Conservation (phyloP, 2,113 vertebrate genomes). For the Morone chrysops region DNA sequence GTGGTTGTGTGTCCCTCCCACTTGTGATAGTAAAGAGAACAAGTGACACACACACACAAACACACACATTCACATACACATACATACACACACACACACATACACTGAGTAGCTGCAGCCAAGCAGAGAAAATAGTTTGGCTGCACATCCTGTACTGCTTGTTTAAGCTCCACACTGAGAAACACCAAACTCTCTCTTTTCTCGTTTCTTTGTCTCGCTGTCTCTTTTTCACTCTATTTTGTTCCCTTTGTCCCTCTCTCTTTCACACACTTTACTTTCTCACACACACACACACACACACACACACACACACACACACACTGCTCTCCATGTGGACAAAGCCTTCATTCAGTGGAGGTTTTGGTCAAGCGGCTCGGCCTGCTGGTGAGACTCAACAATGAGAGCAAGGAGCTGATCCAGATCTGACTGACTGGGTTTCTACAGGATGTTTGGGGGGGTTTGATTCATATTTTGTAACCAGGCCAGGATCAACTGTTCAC, state of each 20-base stretch:
- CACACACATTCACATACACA: constrained; percentile 53
- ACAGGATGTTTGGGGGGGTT: too few species aligned
- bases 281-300: constrained; percentile 32
- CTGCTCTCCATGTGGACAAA: constrained; percentile 55
- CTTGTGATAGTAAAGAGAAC: constrained; percentile 59
- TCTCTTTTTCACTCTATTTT: constrained; percentile 63
- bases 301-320: constrained; percentile 49
- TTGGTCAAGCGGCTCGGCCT: constrained; percentile 61
- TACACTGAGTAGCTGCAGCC: constrained; percentile 68
- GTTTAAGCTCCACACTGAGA: constrained; percentile 77
- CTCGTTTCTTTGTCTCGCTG: constrained; percentile 55
- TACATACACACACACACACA: constrained; percentile 52
- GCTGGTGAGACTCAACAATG: constrained; percentile 48
- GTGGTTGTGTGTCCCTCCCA: constrained; percentile 16
- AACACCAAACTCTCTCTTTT: constrained; percentile 71
- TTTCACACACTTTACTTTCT: constrained; percentile 61
- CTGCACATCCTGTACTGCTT: constrained; percentile 82
- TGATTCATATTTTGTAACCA: background rate
- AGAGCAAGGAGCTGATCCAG: constrained; percentile 39
- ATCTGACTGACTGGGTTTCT: constrained; percentile 23
- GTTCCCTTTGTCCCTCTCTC: constrained; percentile 63
- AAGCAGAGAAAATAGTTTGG: constrained; percentile 83
- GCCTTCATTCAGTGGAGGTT: constrained; percentile 65
- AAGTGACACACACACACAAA: constrained; percentile 60
- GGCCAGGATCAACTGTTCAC: background rate